Conservation (phyloP, 2,888 invertebrate species). For the Erebia ligea region DNA sequence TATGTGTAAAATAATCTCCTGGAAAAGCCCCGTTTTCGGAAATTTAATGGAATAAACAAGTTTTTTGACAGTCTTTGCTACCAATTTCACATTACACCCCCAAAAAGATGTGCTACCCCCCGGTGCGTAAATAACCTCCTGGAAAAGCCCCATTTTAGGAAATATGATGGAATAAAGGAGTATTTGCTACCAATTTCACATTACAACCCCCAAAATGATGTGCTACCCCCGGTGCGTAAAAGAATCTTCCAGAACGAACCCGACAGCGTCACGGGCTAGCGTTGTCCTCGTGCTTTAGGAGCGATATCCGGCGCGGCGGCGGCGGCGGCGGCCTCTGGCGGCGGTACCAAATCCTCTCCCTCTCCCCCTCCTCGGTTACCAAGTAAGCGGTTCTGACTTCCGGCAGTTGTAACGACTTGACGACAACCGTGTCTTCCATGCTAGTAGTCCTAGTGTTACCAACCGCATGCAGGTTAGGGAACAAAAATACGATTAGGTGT, state of each 20-base stretch:
- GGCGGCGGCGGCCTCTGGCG: constrained; percentile 65
- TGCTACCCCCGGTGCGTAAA: not conserved
- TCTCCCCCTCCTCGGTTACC: constrained; percentile 48
- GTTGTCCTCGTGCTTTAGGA: constrained; percentile 66
- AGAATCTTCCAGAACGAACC: constrained; percentile 57
- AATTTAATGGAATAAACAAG: not conserved
- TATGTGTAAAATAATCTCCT: not conserved
- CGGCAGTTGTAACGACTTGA: constrained; percentile 66
- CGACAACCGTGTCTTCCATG: constrained; percentile 65
- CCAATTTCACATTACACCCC: not conserved
- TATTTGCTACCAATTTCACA: not conserved
- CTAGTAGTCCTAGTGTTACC: constrained; percentile 62
- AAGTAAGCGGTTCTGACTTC: constrained; percentile 67
- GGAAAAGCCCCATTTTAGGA: constrained; percentile 39
- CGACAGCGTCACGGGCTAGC: constrained; percentile 49
- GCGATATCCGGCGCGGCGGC: constrained; percentile 68
- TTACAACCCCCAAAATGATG: not conserved
- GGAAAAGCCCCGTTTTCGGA: constrained; percentile 37
- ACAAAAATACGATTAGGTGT: constrained; percentile 42
- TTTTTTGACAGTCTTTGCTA: too few species aligned
- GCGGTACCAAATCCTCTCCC: constrained; percentile 50
- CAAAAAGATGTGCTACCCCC: not conserved
- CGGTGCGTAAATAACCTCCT: not conserved
- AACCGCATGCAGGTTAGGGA: constrained; percentile 67
- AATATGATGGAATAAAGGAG: not conserved